A percentile compares a stretch with the other conserved stretches of the same genome.
These are phyloP conservation scores for Drosophila stalkeri DNA, from an alignment of 2,888 invertebrate species.

Conservation along the genomic window DNA sequence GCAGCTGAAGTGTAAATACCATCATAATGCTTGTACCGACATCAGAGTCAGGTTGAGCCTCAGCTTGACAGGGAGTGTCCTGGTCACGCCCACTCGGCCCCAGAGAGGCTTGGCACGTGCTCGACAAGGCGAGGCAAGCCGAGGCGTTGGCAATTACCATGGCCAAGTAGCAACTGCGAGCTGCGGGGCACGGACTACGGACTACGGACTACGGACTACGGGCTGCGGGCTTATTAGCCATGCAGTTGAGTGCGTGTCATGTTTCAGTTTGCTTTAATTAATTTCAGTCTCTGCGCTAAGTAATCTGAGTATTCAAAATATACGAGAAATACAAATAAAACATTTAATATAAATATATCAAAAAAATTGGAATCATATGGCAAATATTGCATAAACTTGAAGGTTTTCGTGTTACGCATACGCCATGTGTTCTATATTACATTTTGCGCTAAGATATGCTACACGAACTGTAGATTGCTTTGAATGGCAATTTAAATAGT, in stretches of 20 bases:
- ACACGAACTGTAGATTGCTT: slow-evolving; percentile 1
- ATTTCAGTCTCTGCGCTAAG: slow-evolving; percentile 54
- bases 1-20: slow-evolving; percentile 70
- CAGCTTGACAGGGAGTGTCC: slow-evolving; percentile 17
- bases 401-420: slow-evolving; percentile 32
- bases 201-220: slow-evolving; percentile 13
- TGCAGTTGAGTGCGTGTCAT: slow-evolving; percentile 70
- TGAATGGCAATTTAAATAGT: neutral
- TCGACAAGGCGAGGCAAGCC: slow-evolving; percentile 7
- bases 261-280: slow-evolving; percentile 76
- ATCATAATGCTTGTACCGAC: slow-evolving; percentile 76
- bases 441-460: neutral
- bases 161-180: slow-evolving; percentile 21
- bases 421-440: slow-evolving; percentile 25
- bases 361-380: neutral
- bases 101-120: slow-evolving; percentile 48
- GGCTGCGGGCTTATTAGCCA: slow-evolving; percentile 44
- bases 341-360: slow-evolving; percentile 5
- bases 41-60: slow-evolving; percentile 47
- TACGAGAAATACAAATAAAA: slow-evolving; percentile 7
- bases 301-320: slow-evolving; percentile 44
- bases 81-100: slow-evolving; percentile 15
- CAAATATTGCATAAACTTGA: slow-evolving; percentile 35
- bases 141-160: slow-evolving; percentile 37
- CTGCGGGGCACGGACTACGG: neutral